These are phyloP conservation scores for Ceratosolen fusciceps DNA, from an alignment of 1,140 invertebrate genomes.

Conservation along the genomic window DNA sequence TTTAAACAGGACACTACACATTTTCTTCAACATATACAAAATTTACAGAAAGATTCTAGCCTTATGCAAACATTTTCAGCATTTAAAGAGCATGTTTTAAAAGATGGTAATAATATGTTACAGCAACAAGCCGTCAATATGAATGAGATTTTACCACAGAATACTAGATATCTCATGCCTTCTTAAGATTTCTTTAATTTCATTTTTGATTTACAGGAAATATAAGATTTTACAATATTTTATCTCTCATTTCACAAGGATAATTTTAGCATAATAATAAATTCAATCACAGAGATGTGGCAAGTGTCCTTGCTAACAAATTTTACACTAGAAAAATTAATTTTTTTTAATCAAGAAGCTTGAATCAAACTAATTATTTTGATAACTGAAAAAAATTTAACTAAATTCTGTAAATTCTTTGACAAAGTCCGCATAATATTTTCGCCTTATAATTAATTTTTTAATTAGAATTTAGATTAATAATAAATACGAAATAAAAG, in stretches of 20 bases:
- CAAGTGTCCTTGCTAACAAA: conserved; percentile 16
- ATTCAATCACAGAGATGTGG: background rate
- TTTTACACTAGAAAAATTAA: conserved; percentile 21
- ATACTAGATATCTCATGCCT: conserved; percentile 69
- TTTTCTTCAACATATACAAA: conserved; percentile 67
- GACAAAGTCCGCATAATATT: background rate
- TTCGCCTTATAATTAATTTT: background rate
- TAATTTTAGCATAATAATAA: conserved; percentile 36
- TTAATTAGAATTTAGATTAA: background rate
- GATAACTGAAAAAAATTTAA: no score
- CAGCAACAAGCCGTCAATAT: conserved; percentile 68
- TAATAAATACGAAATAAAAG: background rate
- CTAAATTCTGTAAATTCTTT: background rate
- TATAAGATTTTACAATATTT: background rate
- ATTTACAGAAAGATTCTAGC: conserved; percentile 64
- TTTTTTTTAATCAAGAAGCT: background rate
- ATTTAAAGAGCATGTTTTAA: conserved; percentile 66
- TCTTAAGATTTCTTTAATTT: conserved; percentile 57
- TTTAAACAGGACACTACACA: conserved; percentile 62
- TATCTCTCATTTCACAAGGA: background rate
- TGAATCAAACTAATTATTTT: background rate
- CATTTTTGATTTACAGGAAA: background rate
- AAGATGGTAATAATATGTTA: conserved; percentile 59
- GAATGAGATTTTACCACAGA: conserved; percentile 69
- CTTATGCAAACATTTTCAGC: conserved; percentile 65